These are phyloP conservation scores for Lates calcarifer DNA, from an alignment of 2,113 vertebrate genomes.

Conservation along the genomic window DNA sequence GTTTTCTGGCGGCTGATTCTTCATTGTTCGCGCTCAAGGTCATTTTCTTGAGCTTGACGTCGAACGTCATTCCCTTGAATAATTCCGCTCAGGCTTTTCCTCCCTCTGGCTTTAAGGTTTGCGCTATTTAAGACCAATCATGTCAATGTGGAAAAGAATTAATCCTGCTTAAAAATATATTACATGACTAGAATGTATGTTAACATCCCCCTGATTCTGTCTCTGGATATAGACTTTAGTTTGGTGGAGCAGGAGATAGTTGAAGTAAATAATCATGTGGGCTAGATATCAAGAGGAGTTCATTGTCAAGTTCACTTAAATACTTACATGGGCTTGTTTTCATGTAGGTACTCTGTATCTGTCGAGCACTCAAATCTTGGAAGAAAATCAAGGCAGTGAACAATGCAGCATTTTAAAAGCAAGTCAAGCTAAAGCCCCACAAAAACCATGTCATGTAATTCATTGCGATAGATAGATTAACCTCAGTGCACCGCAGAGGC, in stretches of 20 bases:
- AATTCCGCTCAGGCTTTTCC: slow-evolving; percentile 78
- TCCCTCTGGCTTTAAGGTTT: slow-evolving; percentile 80
- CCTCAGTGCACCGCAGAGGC: slow-evolving; percentile 70
- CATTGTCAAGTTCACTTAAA: slow-evolving; percentile 68
- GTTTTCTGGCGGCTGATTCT: slow-evolving; percentile 79
- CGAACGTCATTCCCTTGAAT: slow-evolving; percentile 77
- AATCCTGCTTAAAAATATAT: slow-evolving; percentile 81
- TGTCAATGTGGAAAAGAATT: slow-evolving; percentile 79
- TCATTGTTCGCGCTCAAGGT: slow-evolving; percentile 84
- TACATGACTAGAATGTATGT: slow-evolving; percentile 74
- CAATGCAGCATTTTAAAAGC: slow-evolving; percentile 57
- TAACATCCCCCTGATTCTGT: slow-evolving; percentile 74
- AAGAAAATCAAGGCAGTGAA: slow-evolving; percentile 54
- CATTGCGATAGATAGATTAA: slow-evolving; percentile 78
- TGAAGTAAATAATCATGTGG: slow-evolving; percentile 68
- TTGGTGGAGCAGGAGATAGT: slow-evolving; percentile 62
- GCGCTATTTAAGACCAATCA: slow-evolving; percentile 84
- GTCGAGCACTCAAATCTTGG: slow-evolving; percentile 49
- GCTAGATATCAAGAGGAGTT: slow-evolving; percentile 64
- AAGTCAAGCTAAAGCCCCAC: slow-evolving; percentile 45
- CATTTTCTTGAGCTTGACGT: slow-evolving; percentile 80
- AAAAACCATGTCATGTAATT: slow-evolving; percentile 71
- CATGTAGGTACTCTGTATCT: slow-evolving; percentile 60
- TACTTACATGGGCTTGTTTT: slow-evolving; percentile 50
- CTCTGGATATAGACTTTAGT: slow-evolving; percentile 71